phyloP scores from a whole-genome alignment of 2,888 invertebrate species.

The Athalia cordata region DNA sequence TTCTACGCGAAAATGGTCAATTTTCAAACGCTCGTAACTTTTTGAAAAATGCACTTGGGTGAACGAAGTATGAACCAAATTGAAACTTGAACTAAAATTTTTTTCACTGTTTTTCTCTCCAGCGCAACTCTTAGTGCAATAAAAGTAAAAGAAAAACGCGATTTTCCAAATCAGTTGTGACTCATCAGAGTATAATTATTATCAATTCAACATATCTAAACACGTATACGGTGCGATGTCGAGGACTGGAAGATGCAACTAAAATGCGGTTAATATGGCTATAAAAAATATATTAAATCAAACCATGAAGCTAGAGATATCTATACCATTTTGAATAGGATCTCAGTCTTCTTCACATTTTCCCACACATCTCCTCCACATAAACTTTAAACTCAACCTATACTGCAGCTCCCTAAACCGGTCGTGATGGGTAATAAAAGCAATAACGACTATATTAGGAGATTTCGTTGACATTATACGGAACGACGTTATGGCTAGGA shows the following conservation, averaged over 20 bases:
- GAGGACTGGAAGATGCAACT: background rate
- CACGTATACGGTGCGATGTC: too few relatives aligned
- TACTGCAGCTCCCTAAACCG: background rate
- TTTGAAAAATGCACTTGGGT: too few relatives aligned
- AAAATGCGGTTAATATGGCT: background rate
- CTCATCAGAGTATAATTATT: too few relatives aligned
- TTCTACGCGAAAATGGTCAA: too few relatives aligned
- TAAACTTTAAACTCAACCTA: conserved; percentile 15
- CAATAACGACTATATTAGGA: conserved; percentile 20
- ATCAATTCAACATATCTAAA: too few relatives aligned
- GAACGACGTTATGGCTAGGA: background rate
- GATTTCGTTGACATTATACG: conserved; percentile 28
- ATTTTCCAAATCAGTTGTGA: too few relatives aligned
- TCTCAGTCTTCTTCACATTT: background rate
- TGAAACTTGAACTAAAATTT: too few relatives aligned
- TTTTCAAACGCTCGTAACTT: too few relatives aligned
- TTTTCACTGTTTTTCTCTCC: too few relatives aligned
- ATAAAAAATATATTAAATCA: conserved; percentile 24
- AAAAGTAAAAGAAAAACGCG: too few relatives aligned
- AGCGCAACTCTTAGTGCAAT: too few relatives aligned
- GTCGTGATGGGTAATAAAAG: conserved; percentile 11
- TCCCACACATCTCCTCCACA: background rate
- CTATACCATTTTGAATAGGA: conserved; percentile 5
- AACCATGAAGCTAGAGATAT: conserved; percentile 3
- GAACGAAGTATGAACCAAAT: too few relatives aligned